These are phyloP conservation scores for Ylistrum balloti DNA, from an alignment of 1,140 invertebrate genomes.

Conservation along the genomic window DNA sequence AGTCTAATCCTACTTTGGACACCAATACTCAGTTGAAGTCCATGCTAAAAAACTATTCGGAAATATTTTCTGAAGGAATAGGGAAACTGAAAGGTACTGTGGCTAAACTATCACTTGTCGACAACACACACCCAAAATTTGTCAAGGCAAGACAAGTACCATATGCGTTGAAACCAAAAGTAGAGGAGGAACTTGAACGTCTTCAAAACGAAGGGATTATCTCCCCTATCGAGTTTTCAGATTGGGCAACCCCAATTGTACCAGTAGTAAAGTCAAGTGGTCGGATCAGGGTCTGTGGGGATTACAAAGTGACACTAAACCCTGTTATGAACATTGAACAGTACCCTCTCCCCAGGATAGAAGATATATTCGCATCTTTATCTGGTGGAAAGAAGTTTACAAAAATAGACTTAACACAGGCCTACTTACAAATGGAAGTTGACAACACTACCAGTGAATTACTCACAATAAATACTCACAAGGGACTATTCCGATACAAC, in stretches of 20 bases:
- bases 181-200: slow-evolving; percentile 71
- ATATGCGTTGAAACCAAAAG: slow-evolving; percentile 56
- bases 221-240: slow-evolving; percentile 44
- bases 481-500: slow-evolving; percentile 66
- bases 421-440: slow-evolving; percentile 66
- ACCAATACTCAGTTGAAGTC: no score
- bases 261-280: slow-evolving; percentile 79
- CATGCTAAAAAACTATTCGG: no score
- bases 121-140: neutral
- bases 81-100: neutral
- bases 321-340: slow-evolving; percentile 55
- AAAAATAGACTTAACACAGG: slow-evolving; percentile 60
- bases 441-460: slow-evolving; percentile 69
- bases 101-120: no score
- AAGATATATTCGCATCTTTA: slow-evolving; percentile 73
- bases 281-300: slow-evolving; percentile 78
- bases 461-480: slow-evolving; percentile 68
- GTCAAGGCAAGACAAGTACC: slow-evolving; percentile 60
- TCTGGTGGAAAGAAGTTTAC: slow-evolving; percentile 55
- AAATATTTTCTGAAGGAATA: neutral
- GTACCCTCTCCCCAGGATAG: slow-evolving; percentile 75
- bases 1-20: no score
- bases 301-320: slow-evolving; percentile 80
- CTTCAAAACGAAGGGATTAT: slow-evolving; percentile 52
- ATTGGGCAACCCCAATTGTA: slow-evolving; percentile 81